Conservation (phyloP, 2,797 vertebrate species). For the Rhinichthys osculus region DNA sequence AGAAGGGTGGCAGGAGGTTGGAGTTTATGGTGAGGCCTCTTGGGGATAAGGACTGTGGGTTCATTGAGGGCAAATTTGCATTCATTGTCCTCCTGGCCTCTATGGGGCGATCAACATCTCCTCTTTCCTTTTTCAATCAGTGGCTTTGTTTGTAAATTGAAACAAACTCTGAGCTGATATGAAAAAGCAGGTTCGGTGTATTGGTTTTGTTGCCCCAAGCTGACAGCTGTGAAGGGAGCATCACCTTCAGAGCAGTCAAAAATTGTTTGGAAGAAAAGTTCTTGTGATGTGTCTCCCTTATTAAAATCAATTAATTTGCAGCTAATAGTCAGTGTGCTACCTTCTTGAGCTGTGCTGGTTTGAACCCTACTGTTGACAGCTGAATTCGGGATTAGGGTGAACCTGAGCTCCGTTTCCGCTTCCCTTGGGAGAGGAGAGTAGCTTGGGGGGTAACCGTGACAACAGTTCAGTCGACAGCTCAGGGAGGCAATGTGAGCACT, state of each 20-base stretch:
- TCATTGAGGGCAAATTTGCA: constrained; percentile 36
- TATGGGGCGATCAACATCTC: not conserved
- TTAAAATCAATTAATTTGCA: not conserved
- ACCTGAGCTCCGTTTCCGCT: not conserved
- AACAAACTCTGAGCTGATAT: constrained; percentile 19
- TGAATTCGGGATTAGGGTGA: constrained; percentile 1
- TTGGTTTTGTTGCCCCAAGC: constrained; percentile 19
- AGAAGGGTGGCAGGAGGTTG: constrained; percentile 52
- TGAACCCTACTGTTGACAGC: not conserved
- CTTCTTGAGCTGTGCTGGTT: not conserved
- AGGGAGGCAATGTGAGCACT: constrained; percentile 67
- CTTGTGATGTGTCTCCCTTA: not conserved
- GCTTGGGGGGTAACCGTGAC: constrained; percentile 35
- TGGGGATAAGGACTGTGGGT: constrained; percentile 20
- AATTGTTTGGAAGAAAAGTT: not conserved
- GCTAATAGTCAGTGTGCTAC: not conserved
- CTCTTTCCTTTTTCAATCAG: not conserved
- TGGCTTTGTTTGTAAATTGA: constrained; percentile 17
- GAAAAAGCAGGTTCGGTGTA: constrained; percentile 18
- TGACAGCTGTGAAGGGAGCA: constrained; percentile 14
- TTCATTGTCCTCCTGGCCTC: constrained; percentile 11
- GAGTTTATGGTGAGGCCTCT: constrained; percentile 7
- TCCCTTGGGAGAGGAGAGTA: not conserved
- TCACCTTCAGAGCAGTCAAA: constrained; percentile 12
- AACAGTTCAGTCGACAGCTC: constrained; percentile 26